phyloP scores from a whole-genome alignment of 2,113 vertebrate species.

The Paradoxurus hermaphroditus region DNA sequence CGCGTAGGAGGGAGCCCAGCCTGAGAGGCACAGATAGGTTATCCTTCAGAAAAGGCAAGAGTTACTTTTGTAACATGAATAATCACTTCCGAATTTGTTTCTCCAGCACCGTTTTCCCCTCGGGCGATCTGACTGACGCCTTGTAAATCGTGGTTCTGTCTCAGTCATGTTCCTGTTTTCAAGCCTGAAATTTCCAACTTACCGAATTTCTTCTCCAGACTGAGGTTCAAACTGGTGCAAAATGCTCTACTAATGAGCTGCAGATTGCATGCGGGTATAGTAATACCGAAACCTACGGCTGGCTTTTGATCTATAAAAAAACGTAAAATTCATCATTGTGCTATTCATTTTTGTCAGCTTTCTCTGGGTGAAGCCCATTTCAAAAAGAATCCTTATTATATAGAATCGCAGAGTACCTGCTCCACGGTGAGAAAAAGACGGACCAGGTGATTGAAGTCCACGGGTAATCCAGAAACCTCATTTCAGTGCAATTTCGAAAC shows the following conservation, averaged over 20 bases:
- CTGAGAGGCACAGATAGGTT: fast-evolving
- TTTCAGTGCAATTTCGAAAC: conserved; percentile 26
- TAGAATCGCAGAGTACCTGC: background rate
- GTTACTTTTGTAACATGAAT: background rate
- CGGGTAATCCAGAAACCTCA: conserved; percentile 33
- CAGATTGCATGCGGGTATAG: background rate
- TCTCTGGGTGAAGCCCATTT: background rate
- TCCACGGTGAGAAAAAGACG: background rate
- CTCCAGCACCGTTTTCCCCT: background rate
- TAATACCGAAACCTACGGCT: background rate
- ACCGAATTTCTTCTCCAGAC: background rate
- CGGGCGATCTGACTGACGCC: background rate
- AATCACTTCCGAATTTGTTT: background rate
- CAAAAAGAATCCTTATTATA: background rate
- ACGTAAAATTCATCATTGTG: background rate
- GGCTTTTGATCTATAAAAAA: background rate
- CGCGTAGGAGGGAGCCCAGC: background rate
- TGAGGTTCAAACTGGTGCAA: background rate
- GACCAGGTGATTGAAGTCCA: background rate
- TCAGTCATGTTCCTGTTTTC: background rate
- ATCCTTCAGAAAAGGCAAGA: background rate
- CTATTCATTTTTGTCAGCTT: background rate
- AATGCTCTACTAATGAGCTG: background rate
- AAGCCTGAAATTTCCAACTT: background rate
- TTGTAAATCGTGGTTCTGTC: background rate